Conservation (phyloP, 2,888 invertebrate species). For the Cantharis nigra region DNA sequence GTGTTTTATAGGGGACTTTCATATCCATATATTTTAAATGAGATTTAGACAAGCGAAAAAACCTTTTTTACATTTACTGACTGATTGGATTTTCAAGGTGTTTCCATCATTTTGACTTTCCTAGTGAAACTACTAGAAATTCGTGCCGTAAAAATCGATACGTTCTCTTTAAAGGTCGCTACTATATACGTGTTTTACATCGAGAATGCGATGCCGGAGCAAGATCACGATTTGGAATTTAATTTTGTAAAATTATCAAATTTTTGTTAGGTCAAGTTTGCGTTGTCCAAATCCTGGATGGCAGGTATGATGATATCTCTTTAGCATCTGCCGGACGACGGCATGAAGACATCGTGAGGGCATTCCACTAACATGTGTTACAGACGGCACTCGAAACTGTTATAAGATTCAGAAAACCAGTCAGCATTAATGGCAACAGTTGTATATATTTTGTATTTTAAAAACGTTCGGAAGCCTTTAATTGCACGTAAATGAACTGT, state of each 20-base stretch:
- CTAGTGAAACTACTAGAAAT: conserved; percentile 15
- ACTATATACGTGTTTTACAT: conserved; percentile 42
- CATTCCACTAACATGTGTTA: conserved; percentile 51
- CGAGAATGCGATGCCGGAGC: conserved; percentile 37
- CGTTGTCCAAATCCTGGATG: neutral
- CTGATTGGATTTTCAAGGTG: conserved; percentile 31
- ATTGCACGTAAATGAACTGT: neutral
- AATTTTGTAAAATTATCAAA: neutral
- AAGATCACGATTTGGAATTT: conserved; percentile 31
- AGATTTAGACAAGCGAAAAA: conserved; percentile 43
- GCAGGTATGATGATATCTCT: conserved; percentile 49
- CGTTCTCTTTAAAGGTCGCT: conserved; percentile 48
- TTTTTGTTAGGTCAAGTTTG: neutral
- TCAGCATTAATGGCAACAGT: conserved; percentile 1
- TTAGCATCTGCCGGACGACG: conserved; percentile 50
- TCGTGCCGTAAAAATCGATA: conserved; percentile 33
- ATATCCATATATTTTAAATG: conserved; percentile 49
- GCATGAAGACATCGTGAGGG: conserved; percentile 47
- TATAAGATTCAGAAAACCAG: conserved; percentile 8
- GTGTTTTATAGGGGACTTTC: conserved; percentile 47
- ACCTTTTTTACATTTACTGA: conserved; percentile 39
- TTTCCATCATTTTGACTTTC: neutral
- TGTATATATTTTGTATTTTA: neutral
- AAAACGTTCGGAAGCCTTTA: neutral
- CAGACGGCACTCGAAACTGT: conserved; percentile 23